Evolutionary conservation across 2,113 vertebrate species (phyloP).

Genomic region (Zapus hudsonius): DNA sequence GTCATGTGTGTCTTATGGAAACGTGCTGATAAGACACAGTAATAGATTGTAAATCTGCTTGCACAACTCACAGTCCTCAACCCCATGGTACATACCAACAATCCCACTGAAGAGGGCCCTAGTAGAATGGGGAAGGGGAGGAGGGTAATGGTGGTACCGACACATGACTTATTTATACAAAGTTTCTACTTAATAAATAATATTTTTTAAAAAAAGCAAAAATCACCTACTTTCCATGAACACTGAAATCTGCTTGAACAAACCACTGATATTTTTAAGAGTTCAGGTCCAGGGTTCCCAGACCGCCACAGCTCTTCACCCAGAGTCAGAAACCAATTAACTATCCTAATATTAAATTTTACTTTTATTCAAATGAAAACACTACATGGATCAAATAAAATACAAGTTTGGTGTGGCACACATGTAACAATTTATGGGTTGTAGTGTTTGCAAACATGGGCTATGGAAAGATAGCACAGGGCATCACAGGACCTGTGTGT

Average conservation of each 20-base stretch:
- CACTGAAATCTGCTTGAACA: not conserved
- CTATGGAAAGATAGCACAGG: not conserved
- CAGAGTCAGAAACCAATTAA: not conserved
- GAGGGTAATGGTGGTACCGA: too few species aligned
- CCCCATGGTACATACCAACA: too few species aligned
- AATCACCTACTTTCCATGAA: fast-evolving
- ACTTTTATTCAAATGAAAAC: not conserved
- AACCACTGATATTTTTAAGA: not conserved
- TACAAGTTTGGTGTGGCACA: not conserved
- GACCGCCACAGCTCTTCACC: not conserved
- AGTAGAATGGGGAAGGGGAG: too few species aligned
- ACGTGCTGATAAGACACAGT: not conserved
- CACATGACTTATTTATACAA: too few species aligned
- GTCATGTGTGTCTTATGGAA: not conserved
- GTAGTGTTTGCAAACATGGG: not conserved
- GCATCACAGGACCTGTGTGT: not conserved
- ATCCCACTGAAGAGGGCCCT: too few species aligned
- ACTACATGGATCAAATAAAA: not conserved
- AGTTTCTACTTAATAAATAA: too few species aligned
- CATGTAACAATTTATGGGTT: not conserved
- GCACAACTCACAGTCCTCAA: too few species aligned
- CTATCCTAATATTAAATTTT: not conserved
- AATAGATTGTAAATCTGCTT: too few species aligned
- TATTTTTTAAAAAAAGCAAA: not conserved
- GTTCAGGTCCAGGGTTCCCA: not conserved